phyloP scores from a whole-genome alignment of 2,888 invertebrate genomes.

The Andrena hattorfiana region DNA sequence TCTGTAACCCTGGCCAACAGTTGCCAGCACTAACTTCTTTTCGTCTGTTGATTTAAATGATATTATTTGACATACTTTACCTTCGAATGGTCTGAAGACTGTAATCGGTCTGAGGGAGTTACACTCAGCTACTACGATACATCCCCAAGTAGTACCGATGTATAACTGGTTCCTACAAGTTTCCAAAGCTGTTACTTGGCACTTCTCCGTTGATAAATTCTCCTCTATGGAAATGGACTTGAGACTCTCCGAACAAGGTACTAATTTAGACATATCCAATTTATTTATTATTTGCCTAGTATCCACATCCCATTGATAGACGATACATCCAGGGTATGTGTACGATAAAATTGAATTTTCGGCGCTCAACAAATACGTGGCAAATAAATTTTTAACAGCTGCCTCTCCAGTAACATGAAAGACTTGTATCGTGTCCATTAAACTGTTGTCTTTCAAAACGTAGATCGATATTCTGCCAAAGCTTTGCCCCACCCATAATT shows the following conservation, averaged over 20 bases:
- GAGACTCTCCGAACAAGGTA: slow-evolving; percentile 96
- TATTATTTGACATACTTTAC: slow-evolving; percentile 88
- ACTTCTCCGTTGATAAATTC: slow-evolving; percentile 91
- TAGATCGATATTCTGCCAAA: slow-evolving; percentile 93
- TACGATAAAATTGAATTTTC: slow-evolving; percentile 91
- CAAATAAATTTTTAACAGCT: slow-evolving; percentile 88
- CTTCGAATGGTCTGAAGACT: slow-evolving; percentile 96
- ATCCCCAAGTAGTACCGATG: slow-evolving; percentile 98
- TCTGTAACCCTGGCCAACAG: slow-evolving; percentile 94
- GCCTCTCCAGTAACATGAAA: slow-evolving; percentile 88
- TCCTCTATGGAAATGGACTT: slow-evolving; percentile 97
- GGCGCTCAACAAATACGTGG: slow-evolving; percentile 89
- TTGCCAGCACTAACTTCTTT: slow-evolving; percentile 88
- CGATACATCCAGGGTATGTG: slow-evolving; percentile 94
- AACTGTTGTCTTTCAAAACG: slow-evolving; percentile 87
- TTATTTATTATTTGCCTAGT: slow-evolving; percentile 90
- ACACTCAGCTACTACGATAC: slow-evolving; percentile 95
- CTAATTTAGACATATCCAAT: slow-evolving; percentile 96
- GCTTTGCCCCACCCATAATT: slow-evolving; percentile 96
- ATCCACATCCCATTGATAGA: slow-evolving; percentile 94
- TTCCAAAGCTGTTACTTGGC: slow-evolving; percentile 87
- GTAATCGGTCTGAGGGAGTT: slow-evolving; percentile 93
- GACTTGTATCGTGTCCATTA: slow-evolving; percentile 88
- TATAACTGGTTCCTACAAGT: slow-evolving; percentile 88
- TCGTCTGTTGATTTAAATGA: slow-evolving; percentile 83